Percentiles rank a stretch among this genome's conserved stretches.
phyloP scores from a whole-genome alignment of 2,888 invertebrate genomes.

The Crematogaster levior region DNA sequence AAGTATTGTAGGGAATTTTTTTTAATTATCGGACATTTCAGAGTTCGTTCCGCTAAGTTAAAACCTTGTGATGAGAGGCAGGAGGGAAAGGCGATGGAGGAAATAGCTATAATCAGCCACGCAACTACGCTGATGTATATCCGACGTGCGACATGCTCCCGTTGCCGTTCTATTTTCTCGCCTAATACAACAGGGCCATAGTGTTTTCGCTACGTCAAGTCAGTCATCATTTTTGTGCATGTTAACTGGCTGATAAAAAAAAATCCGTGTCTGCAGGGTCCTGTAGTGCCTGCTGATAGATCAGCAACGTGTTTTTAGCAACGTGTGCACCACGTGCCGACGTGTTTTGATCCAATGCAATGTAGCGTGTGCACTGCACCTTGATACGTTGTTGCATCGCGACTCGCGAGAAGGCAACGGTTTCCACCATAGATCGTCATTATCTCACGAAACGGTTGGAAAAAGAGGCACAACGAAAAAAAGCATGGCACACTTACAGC shows the following conservation, averaged over 20 bases:
- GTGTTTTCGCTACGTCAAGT: constrained; percentile 3
- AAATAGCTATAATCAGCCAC: constrained; percentile 30
- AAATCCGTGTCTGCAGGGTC: not conserved
- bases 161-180: constrained; percentile 30
- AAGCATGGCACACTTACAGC: not conserved
- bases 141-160: constrained; percentile 28
- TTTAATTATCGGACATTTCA: constrained; percentile 31
- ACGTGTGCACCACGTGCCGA: constrained; percentile 30
- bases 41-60: constrained; percentile 17
- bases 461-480: constrained; percentile 32
- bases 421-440: constrained; percentile 71
- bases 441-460: constrained; percentile 60
- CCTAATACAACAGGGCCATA: constrained; percentile 37
- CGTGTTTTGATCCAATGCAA: constrained; percentile 8
- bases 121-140: constrained; percentile 16
- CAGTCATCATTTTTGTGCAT: constrained; percentile 23
- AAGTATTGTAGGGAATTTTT: not conserved
- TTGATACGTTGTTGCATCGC: constrained; percentile 38
- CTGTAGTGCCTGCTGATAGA: constrained; percentile 32
- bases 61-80: not conserved
- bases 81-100: not conserved
- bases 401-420: constrained; percentile 53
- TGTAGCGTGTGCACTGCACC: constrained; percentile 7
- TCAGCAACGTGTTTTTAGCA: constrained; percentile 41
- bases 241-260: constrained; percentile 28